phyloP scores from a whole-genome alignment of 2,888 invertebrate species.

The Busseola fusca region DNA sequence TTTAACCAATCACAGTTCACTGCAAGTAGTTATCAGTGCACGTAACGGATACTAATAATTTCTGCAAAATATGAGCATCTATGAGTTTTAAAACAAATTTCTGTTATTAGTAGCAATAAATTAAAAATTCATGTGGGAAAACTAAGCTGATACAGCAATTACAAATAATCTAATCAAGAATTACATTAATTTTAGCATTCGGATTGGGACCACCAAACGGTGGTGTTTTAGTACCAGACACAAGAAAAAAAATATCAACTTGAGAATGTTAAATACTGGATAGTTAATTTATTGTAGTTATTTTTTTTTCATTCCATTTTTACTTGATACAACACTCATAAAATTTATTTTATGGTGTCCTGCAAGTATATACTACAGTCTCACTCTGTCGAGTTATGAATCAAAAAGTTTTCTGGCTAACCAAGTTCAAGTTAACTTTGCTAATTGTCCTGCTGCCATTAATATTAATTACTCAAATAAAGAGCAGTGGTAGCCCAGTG shows the following conservation, averaged over 20 bases:
- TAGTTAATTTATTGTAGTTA: conserved; percentile 6
- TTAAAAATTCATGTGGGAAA: neutral
- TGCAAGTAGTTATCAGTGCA: neutral
- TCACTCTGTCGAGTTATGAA: neutral
- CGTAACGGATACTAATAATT: neutral
- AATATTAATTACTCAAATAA: neutral
- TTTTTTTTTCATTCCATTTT: no score
- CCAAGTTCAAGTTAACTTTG: no score
- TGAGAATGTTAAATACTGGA: neutral
- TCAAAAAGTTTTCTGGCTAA: no score
- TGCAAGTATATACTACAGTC: neutral
- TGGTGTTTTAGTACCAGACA: neutral
- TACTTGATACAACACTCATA: neutral
- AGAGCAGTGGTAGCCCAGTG: no score
- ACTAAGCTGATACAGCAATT: neutral
- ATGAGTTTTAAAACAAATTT: neutral
- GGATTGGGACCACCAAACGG: neutral
- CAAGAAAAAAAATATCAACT: neutral
- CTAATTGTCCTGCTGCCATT: no score
- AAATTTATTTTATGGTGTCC: neutral
- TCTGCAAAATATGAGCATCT: neutral
- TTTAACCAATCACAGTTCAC: conserved; percentile 14
- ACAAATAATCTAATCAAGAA: neutral
- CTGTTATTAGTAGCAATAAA: neutral
- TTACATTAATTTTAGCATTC: neutral